These are phyloP conservation scores for Troglohyphantes excavatus DNA, from an alignment of 2,888 invertebrate species.

Conservation along the genomic window DNA sequence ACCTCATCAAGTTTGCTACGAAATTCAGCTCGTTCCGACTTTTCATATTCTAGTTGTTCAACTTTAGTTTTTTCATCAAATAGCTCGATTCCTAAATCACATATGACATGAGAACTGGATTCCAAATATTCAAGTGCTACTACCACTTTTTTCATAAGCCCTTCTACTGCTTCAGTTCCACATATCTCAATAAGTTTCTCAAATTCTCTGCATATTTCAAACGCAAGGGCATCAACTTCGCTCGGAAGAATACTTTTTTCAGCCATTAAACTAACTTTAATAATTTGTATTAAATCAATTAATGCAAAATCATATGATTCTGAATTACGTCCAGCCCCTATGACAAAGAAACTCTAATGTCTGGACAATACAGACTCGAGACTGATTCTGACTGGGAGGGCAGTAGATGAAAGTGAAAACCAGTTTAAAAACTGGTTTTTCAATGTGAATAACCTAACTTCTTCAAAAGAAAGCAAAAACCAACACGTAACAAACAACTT, in stretches of 20 bases:
- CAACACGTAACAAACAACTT: too few relatives aligned
- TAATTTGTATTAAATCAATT: background rate
- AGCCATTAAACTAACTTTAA: constrained; percentile 52
- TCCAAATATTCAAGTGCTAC: constrained; percentile 94
- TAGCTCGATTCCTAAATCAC: constrained; percentile 91
- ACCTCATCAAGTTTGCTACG: constrained; percentile 96
- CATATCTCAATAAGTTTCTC: constrained; percentile 96
- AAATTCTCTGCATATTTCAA: constrained; percentile 98
- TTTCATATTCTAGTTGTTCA: constrained; percentile 95
- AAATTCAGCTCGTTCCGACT: constrained; percentile 95
- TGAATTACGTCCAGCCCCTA: too few relatives aligned
- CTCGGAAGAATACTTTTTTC: constrained; percentile 67
- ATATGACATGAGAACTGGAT: constrained; percentile 91
- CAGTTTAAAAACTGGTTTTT: too few relatives aligned
- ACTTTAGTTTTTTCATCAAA: constrained; percentile 92
- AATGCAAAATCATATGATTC: background rate
- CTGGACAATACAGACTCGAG: background rate
- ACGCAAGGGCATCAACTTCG: constrained; percentile 98
- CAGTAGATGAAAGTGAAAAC: too few relatives aligned
- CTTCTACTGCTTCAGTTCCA: constrained; percentile 94
- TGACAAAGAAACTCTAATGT: background rate
- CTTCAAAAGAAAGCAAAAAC: too few relatives aligned
- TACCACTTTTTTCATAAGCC: constrained; percentile 96
- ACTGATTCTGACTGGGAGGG: too few relatives aligned
- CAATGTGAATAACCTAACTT: too few relatives aligned